Evolutionary conservation across 2,888 invertebrate genomes (phyloP).

Genomic region (Drosophila cracens): DNA sequence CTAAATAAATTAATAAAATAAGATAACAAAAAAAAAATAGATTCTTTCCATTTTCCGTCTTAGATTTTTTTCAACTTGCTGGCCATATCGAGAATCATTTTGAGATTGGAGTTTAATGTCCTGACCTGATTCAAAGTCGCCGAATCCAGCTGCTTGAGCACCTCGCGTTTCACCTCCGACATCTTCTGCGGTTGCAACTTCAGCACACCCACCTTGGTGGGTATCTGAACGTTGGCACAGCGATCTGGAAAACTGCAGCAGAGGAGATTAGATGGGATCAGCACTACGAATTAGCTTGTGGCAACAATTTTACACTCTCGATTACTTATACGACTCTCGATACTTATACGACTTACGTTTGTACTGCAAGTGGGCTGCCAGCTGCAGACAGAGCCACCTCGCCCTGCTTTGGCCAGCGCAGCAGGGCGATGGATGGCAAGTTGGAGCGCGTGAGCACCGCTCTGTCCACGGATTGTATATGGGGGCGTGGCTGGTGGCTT

Average conservation of each 20-base stretch:
- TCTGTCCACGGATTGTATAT: conserved; percentile 17
- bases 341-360: conserved; percentile 74
- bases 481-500: not conserved
- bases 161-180: conserved; percentile 69
- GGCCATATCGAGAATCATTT: conserved; percentile 57
- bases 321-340: too few species aligned
- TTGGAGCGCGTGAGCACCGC: not conserved
- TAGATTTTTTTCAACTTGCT: not conserved
- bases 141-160: conserved; percentile 77
- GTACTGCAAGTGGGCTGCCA: conserved; percentile 83
- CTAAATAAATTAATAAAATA: conserved; percentile 73
- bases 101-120: conserved; percentile 80
- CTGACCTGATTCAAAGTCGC: conserved; percentile 81
- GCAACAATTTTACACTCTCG: not conserved
- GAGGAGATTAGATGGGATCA: not conserved
- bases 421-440: conserved; percentile 77
- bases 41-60: not conserved
- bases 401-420: conserved; percentile 84
- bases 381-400: conserved; percentile 83
- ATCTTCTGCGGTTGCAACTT: conserved; percentile 80
- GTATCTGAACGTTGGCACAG: conserved; percentile 82
- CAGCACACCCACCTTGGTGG: conserved; percentile 81
- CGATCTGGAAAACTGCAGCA: conserved; percentile 70
- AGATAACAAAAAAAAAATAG: conserved; percentile 14
- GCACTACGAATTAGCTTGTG: not conserved